phyloP scores from a whole-genome alignment of 1,140 invertebrate genomes.

The Drosophila subpulchrella region DNA sequence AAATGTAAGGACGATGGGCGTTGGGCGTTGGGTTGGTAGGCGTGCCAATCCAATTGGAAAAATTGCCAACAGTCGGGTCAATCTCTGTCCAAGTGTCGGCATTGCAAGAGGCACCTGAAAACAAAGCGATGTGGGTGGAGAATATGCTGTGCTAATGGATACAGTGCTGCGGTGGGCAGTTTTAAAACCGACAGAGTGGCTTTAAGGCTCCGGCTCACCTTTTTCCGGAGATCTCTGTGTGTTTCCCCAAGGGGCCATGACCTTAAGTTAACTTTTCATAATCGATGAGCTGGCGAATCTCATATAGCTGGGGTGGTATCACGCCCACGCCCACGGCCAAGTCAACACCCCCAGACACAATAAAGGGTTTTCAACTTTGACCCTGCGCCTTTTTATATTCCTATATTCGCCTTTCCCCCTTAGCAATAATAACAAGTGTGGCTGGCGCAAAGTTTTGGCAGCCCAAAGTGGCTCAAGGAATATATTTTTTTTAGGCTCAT shows the following conservation, averaged over 20 bases:
- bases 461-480: slow-evolving; percentile 40
- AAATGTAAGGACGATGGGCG: slow-evolving; percentile 20
- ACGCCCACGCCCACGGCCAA: neutral
- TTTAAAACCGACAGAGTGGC: slow-evolving; percentile 26
- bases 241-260: slow-evolving; percentile 40
- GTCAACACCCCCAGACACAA: slow-evolving; percentile 28
- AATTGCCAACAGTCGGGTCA: slow-evolving; percentile 41
- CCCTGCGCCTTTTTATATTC: slow-evolving; percentile 63
- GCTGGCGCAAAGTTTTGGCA: slow-evolving; percentile 51
- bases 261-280: slow-evolving; percentile 75
- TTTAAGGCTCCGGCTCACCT: slow-evolving; percentile 17
- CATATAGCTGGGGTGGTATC: slow-evolving; percentile 18
- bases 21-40: slow-evolving; percentile 13
- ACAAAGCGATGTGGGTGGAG: neutral
- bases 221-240: slow-evolving; percentile 19
- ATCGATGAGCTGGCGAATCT: slow-evolving; percentile 68
- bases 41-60: slow-evolving; percentile 46
- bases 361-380: slow-evolving; percentile 77
- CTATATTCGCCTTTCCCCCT: slow-evolving; percentile 12
- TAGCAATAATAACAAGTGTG: slow-evolving; percentile 69
- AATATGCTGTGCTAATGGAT: slow-evolving; percentile 22
- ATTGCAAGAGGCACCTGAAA: slow-evolving; percentile 8
- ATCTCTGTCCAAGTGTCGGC: slow-evolving; percentile 16
- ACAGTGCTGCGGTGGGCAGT: slow-evolving; percentile 1
- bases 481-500: slow-evolving; percentile 51